phyloP scores from a whole-genome alignment of 2,888 invertebrate species.

The Drosophila kanekoi region DNA sequence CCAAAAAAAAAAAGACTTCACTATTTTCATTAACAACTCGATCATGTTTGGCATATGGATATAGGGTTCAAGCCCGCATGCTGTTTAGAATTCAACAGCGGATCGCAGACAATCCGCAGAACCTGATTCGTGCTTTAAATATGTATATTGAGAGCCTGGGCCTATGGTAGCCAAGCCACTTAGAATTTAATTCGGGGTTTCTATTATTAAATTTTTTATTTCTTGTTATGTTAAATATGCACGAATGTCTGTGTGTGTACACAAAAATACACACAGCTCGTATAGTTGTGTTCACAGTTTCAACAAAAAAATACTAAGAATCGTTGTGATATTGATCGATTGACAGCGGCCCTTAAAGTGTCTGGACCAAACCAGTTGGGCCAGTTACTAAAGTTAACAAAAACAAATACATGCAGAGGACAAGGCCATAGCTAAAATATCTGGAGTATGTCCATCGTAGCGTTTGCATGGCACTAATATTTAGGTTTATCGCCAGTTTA shows the following conservation, averaged over 20 bases:
- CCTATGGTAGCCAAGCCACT: slow-evolving; percentile 14
- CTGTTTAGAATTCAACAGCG: slow-evolving; percentile 67
- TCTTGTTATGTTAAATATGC: slow-evolving; percentile 41
- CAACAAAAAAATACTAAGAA: not conserved
- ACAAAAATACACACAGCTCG: not conserved
- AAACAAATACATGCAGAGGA: not conserved
- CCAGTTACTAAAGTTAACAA: not conserved
- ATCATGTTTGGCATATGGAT: slow-evolving; percentile 69
- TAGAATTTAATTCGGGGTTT: slow-evolving; percentile 46
- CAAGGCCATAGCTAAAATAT: slow-evolving; percentile 1
- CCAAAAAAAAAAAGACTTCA: slow-evolving; percentile 33
- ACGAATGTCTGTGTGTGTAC: slow-evolving; percentile 26
- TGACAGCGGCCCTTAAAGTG: slow-evolving; percentile 11
- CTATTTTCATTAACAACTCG: slow-evolving; percentile 72
- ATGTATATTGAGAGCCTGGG: slow-evolving; percentile 21
- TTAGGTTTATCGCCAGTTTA: not conserved
- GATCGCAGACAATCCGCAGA: slow-evolving; percentile 41
- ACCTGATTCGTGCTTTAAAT: slow-evolving; percentile 70
- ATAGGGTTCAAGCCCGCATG: slow-evolving; percentile 40
- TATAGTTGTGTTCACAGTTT: not conserved
- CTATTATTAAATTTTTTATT: slow-evolving; percentile 42
- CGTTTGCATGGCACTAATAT: not conserved
- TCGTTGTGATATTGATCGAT: slow-evolving; percentile 6
- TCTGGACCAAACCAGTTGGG: slow-evolving; percentile 20
- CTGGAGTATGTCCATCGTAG: slow-evolving; percentile 9